Conservation (phyloP, 2,113 vertebrate species). For the Channa argus region DNA sequence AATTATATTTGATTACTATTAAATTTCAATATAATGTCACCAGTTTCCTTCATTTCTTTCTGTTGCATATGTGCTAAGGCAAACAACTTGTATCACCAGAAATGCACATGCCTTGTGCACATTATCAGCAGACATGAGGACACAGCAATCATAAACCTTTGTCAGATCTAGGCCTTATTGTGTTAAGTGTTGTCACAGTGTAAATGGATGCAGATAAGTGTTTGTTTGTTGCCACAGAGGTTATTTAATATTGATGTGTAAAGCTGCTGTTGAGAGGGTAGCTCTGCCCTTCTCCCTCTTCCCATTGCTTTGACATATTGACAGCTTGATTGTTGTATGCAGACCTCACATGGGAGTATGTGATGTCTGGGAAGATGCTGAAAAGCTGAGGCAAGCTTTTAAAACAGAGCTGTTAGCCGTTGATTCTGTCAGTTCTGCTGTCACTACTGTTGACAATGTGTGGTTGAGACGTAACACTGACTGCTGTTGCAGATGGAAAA, state of each 20-base stretch:
- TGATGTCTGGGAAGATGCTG: constrained; percentile 20
- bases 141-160: neutral
- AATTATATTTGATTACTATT: neutral
- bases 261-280: constrained; percentile 34
- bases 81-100: neutral
- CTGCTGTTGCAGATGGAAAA: constrained; percentile 19
- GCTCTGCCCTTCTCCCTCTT: constrained; percentile 2
- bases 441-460: constrained; percentile 20
- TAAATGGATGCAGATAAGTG: constrained; percentile 36
- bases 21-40: neutral
- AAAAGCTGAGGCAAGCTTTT: constrained; percentile 57
- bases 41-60: neutral
- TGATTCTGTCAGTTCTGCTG: constrained; percentile 43
- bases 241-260: constrained; percentile 50
- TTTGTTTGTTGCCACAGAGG: constrained; percentile 10
- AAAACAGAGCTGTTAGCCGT: constrained; percentile 29
- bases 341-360: constrained; percentile 45
- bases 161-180: neutral
- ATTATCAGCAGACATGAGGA: constrained; percentile 12
- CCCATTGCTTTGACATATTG: constrained; percentile 48
- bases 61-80: neutral
- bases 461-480: constrained; percentile 22
- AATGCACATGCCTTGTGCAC: neutral
- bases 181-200: constrained; percentile 17
- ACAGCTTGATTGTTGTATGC: constrained; percentile 57